Evolutionary conservation across 2,113 vertebrate species (phyloP).

Genomic region (Hyla sarda): DNA sequence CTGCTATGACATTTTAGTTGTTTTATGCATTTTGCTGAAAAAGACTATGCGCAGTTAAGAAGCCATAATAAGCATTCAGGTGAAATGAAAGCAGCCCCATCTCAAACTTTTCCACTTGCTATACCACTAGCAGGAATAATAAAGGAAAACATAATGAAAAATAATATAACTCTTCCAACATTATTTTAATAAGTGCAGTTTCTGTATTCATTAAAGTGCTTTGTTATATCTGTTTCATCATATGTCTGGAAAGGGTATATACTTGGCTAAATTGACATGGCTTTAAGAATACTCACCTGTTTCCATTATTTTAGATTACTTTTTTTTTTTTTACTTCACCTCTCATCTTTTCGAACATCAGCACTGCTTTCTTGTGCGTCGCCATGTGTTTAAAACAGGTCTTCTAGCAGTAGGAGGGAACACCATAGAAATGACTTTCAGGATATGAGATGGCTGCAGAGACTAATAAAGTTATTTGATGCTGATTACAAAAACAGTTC

Average conservation of each 20-base stretch:
- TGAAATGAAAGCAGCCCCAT: background rate
- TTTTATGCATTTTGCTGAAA: constrained; percentile 48
- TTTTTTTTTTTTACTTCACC: constrained; percentile 28
- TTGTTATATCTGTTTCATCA: constrained; percentile 7
- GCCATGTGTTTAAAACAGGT: constrained; percentile 45
- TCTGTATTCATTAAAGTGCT: background rate
- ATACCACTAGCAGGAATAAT: background rate
- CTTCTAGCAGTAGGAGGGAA: constrained; percentile 54
- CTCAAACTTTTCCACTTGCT: background rate
- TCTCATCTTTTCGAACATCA: constrained; percentile 20
- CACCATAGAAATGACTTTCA: constrained; percentile 44
- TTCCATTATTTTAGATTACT: constrained; percentile 34
- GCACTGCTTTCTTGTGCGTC: constrained; percentile 33
- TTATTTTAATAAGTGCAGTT: background rate
- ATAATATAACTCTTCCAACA: background rate
- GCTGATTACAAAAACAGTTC: constrained; percentile 50
- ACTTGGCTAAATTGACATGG: constrained; percentile 5
- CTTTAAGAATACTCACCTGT: constrained; percentile 39
- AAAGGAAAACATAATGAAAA: background rate
- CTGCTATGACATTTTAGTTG: constrained; percentile 18
- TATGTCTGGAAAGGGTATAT: constrained; percentile 24
- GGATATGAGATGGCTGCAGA: constrained; percentile 57
- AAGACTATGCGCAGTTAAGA: background rate
- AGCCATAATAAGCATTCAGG: constrained; percentile 18
- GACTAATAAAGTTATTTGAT: constrained; percentile 48